Evolutionary conservation across 2,888 invertebrate genomes (phyloP).

Genomic region (Xylocampa areola): DNA sequence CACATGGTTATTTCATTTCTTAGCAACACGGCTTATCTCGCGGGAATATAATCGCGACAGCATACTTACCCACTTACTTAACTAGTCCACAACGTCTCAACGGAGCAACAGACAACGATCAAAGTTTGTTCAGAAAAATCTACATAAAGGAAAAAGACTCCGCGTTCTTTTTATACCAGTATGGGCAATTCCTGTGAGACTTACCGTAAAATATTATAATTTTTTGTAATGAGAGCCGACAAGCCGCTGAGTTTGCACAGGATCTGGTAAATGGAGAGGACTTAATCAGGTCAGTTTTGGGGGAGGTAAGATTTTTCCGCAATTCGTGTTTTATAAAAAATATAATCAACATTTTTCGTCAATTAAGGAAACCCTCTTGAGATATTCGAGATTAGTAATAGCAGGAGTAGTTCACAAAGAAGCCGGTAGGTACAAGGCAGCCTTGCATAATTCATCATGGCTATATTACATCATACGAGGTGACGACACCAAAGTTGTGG

Average conservation of each 20-base stretch:
- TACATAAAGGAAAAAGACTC: slow-evolving; percentile 10
- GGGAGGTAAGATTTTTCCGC: not conserved
- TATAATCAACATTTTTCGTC: too few species aligned
- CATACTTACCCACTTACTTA: slow-evolving; percentile 28
- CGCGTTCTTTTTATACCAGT: slow-evolving; percentile 3
- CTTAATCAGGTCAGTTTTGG: not conserved
- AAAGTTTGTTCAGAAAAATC: slow-evolving; percentile 31
- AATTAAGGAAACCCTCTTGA: too few species aligned
- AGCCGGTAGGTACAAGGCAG: not conserved
- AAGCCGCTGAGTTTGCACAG: not conserved
- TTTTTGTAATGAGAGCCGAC: slow-evolving; percentile 18
- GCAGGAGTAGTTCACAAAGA: slow-evolving; percentile 2
- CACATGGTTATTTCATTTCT: slow-evolving; percentile 3
- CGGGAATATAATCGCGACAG: not conserved
- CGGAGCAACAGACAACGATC: slow-evolving; percentile 25
- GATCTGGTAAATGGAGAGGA: not conserved
- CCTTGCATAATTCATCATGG: slow-evolving; percentile 42
- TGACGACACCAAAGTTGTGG: slow-evolving; percentile 25
- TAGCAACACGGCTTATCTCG: slow-evolving; percentile 8
- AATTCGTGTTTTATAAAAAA: too few species aligned
- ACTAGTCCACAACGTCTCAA: slow-evolving; percentile 9
- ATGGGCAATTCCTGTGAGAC: slow-evolving; percentile 16
- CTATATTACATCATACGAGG: slow-evolving; percentile 27
- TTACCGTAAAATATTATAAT: slow-evolving; percentile 23
- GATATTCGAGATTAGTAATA: not conserved